Conservation (phyloP, 2,113 vertebrate species). For the Epinephelus cyanopodus region DNA sequence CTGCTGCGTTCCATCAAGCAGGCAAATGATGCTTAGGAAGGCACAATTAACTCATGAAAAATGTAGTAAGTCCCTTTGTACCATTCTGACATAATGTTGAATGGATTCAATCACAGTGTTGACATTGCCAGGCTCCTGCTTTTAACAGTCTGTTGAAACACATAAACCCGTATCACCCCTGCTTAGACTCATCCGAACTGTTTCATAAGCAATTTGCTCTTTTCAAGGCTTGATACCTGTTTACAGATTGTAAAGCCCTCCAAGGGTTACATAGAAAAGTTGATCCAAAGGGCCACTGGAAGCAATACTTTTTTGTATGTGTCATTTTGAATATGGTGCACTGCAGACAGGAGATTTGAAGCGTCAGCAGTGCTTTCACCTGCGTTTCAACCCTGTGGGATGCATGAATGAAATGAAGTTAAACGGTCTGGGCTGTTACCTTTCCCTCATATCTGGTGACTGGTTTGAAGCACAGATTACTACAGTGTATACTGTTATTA, state of each 20-base stretch:
- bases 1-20: conserved; percentile 18
- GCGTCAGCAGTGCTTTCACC: conserved; percentile 2
- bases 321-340: conserved; percentile 6
- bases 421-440: not conserved
- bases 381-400: not conserved
- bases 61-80: conserved; percentile 24
- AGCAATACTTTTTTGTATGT: not conserved
- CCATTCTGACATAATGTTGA: not conserved
- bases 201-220: not conserved
- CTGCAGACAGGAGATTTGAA: conserved; percentile 12
- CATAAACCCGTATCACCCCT: not conserved
- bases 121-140: not conserved
- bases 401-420: not conserved
- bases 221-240: not conserved
- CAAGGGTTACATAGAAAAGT: not conserved
- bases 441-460: not conserved
- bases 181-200: conserved; percentile 1
- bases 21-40: conserved; percentile 28
- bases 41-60: conserved; percentile 33
- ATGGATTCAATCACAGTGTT: conserved; percentile 18
- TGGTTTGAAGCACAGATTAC: not conserved
- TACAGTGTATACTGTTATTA: not conserved
- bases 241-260: not conserved
- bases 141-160: conserved; percentile 4
- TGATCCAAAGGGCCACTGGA: not conserved